phyloP scores from a whole-genome alignment of 2,888 invertebrate genomes.

The Dascillus cervinus region DNA sequence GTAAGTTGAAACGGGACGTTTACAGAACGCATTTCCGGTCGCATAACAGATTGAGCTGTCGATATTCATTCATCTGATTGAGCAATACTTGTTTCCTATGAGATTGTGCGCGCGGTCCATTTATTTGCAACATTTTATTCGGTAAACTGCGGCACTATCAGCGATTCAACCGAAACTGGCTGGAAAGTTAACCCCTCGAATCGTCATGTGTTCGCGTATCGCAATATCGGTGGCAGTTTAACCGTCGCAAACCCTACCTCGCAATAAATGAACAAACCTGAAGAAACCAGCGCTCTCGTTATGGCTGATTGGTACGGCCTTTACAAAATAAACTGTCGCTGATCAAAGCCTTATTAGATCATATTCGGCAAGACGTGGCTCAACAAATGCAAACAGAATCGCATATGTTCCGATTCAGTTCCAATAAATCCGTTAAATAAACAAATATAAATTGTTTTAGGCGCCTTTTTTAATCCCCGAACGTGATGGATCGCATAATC shows the following conservation, averaged over 20 bases:
- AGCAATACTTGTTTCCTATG: conserved; percentile 13
- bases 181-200: conserved; percentile 16
- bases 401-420: conserved; percentile 7
- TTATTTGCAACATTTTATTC: conserved; percentile 19
- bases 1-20: too few species aligned
- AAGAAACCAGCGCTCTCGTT: conserved; percentile 17
- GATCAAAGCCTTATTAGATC: conserved; percentile 15
- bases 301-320: conserved; percentile 16
- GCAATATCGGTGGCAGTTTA: conserved; percentile 23
- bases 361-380: conserved; percentile 10
- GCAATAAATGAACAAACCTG: conserved; percentile 21
- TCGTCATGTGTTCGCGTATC: conserved; percentile 21
- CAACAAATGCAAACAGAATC: conserved; percentile 4
- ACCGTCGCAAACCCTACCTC: conserved; percentile 23
- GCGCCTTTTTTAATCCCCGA: conserved; percentile 19
- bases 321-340: conserved; percentile 16
- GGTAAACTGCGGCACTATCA: conserved; percentile 17
- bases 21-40: too few species aligned
- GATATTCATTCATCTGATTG: too few species aligned
- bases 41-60: too few species aligned
- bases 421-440: conserved; percentile 16
- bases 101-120: conserved; percentile 17
- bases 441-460: conserved; percentile 22
- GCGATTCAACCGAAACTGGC: conserved; percentile 17
- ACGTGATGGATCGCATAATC: conserved; percentile 16